phyloP scores from a whole-genome alignment of 2,113 vertebrate species.

The Albula goreensis region DNA sequence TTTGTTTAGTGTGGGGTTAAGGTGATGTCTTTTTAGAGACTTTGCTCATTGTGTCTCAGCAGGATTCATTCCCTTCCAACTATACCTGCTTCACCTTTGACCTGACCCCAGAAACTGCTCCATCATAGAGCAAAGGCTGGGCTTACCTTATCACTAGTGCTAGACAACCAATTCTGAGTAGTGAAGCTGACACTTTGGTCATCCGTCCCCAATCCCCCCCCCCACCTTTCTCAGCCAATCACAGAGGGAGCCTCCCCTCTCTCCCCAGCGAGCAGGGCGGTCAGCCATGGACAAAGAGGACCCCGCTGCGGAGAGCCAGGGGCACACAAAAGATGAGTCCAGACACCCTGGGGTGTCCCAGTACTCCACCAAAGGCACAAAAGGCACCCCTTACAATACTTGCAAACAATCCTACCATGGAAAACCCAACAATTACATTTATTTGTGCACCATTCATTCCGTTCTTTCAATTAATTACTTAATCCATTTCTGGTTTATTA shows the following conservation, averaged over 20 bases:
- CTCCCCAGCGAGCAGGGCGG: neutral
- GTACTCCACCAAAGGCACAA: neutral
- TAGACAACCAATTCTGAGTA: neutral
- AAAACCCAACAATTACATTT: no score
- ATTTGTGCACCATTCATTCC: neutral
- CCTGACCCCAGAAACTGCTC: neutral
- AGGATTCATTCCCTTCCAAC: neutral
- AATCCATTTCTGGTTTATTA: no score
- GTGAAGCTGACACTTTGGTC: neutral
- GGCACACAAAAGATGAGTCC: neutral
- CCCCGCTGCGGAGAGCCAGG: neutral
- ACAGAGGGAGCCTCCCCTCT: neutral
- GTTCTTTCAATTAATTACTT: no score
- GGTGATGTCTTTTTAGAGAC: neutral
- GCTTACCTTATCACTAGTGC: neutral
- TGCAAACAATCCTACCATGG: neutral
- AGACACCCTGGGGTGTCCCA: neutral
- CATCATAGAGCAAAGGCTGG: neutral
- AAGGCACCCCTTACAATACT: neutral
- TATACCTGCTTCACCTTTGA: neutral
- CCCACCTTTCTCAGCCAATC: neutral
- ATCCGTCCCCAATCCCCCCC: neutral
- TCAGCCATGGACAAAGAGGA: slow-evolving; percentile 9
- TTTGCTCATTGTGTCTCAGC: neutral
- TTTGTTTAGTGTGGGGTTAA: neutral